A percentile compares a stretch with the other conserved stretches of the same genome.
These are phyloP conservation scores for Xenopus borealis DNA, from an alignment of 2,113 vertebrate species.

Conservation along the genomic window DNA sequence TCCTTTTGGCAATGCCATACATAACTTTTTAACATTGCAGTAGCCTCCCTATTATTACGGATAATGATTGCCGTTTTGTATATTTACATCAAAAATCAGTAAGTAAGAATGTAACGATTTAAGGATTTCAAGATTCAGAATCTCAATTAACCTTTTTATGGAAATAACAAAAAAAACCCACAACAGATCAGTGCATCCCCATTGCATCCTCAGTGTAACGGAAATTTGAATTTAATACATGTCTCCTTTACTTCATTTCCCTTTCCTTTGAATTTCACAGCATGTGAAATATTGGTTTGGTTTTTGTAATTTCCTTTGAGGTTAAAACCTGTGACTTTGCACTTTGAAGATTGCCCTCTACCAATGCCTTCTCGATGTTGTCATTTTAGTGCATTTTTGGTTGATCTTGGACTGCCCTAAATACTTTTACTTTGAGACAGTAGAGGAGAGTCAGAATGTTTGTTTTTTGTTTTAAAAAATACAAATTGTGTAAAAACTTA, in stretches of 20 bases:
- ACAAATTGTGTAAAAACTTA: no score
- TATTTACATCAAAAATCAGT: no score
- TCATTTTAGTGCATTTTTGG: neutral
- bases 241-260: slow-evolving; percentile 33
- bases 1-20: no score
- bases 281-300: slow-evolving; percentile 37
- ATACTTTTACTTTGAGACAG: slow-evolving; percentile 15
- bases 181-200: no score
- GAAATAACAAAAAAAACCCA: no score
- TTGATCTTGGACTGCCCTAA: slow-evolving; percentile 21
- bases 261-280: slow-evolving; percentile 41
- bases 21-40: no score
- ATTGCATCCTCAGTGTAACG: neutral
- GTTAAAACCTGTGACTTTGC: slow-evolving; percentile 38
- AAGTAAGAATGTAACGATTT: no score
- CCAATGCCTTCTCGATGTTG: slow-evolving; percentile 23
- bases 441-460: neutral
- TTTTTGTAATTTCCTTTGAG: slow-evolving; percentile 44
- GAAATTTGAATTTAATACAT: slow-evolving; percentile 16
- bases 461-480: no score
- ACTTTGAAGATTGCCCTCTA: slow-evolving; percentile 46
- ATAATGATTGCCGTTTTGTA: no score
- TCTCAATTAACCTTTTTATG: no score
- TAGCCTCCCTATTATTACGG: no score
- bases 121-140: no score